Evolutionary conservation across 2,888 invertebrate species (phyloP).

Genomic region (Melinaea menophilus): DNA sequence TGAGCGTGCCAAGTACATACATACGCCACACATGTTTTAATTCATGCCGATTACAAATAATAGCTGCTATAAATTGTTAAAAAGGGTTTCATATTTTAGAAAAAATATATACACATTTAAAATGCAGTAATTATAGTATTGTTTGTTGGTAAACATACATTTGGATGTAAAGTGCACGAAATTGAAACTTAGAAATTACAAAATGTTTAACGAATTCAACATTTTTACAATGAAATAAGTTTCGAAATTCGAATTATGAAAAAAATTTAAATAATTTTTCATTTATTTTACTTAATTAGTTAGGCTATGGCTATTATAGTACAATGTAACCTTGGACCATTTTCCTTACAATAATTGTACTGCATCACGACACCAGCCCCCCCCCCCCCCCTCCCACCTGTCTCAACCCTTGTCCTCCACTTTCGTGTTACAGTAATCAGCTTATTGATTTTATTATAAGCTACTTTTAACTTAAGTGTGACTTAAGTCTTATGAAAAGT

Average conservation of each 20-base stretch:
- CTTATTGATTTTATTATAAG: constrained; percentile 42
- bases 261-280: too few relatives aligned
- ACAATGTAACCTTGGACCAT: constrained; percentile 60
- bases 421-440: constrained; percentile 38
- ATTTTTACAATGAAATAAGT: too few relatives aligned
- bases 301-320: constrained; percentile 19
- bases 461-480: constrained; percentile 27
- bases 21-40: constrained; percentile 1
- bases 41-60: not conserved
- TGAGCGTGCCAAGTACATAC: constrained; percentile 5
- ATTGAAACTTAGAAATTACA: too few relatives aligned
- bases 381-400: constrained; percentile 37
- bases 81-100: not conserved
- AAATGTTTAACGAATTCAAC: too few relatives aligned
- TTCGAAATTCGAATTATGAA: too few relatives aligned
- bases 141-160: too few relatives aligned
- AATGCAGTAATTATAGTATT: too few relatives aligned
- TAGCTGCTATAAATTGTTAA: not conserved
- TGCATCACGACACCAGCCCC: constrained; percentile 57
- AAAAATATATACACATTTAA: too few relatives aligned
- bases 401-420: constrained; percentile 35
- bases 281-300: constrained; percentile 11
- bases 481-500: constrained; percentile 16
- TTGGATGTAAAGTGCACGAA: too few relatives aligned
- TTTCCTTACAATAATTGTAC: constrained; percentile 66